Evolutionary conservation across 2,113 vertebrate species (phyloP).

Genomic region (Ovis canadensis): DNA sequence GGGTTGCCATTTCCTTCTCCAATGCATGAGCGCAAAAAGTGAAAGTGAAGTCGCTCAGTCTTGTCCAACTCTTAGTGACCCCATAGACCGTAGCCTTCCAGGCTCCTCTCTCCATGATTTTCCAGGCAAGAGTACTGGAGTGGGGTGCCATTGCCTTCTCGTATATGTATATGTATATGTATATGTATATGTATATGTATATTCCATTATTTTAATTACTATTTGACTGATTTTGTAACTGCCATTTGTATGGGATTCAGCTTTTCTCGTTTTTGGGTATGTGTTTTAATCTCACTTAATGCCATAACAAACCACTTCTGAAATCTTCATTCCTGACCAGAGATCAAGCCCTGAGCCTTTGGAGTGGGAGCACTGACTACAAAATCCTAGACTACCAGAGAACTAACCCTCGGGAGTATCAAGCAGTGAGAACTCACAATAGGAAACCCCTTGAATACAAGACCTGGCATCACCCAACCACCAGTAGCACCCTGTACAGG

Average conservation of each 20-base stretch:
- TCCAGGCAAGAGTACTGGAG: too few species aligned
- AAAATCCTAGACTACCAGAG: background rate
- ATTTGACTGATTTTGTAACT: background rate
- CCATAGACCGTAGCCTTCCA: too few species aligned
- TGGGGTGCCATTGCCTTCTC: too few species aligned
- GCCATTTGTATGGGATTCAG: background rate
- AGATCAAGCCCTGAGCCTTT: background rate
- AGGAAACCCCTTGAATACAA: background rate
- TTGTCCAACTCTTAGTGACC: too few species aligned
- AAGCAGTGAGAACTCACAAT: background rate
- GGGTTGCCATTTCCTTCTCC: too few species aligned
- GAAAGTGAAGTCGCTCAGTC: too few species aligned
- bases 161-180: too few species aligned
- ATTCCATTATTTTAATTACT: background rate
- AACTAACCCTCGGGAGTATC: background rate
- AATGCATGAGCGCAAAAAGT: too few species aligned
- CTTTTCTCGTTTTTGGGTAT: background rate
- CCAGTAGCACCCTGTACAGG: background rate
- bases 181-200: accelerated
- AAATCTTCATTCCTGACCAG: background rate
- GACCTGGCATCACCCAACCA: background rate
- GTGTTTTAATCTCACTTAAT: background rate
- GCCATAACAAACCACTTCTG: background rate
- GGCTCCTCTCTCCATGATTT: too few species aligned
- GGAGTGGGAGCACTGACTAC: background rate